A percentile compares a stretch with the other conserved stretches of the same genome.
Evolutionary conservation across 2,113 vertebrate genomes (phyloP).

Genomic region (Oncorhynchus keta): DNA sequence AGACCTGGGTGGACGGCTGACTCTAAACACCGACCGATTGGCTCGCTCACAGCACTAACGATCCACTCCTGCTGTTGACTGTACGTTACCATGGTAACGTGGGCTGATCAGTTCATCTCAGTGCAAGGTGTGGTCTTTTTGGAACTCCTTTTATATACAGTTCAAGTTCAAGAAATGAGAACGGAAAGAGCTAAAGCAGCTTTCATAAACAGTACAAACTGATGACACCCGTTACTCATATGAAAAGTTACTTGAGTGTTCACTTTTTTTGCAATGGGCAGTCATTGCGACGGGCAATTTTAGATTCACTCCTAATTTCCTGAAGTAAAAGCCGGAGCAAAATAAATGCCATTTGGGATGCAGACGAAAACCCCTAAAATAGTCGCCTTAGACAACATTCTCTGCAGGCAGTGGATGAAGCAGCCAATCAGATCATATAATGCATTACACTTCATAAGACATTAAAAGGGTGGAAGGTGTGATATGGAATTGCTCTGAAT

Average conservation of each 20-base stretch:
- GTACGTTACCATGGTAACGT: too few relatives aligned
- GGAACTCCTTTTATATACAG: background rate
- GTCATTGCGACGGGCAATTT: background rate
- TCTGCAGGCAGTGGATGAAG: background rate
- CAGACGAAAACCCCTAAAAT: slow-evolving; percentile 20
- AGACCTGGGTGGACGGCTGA: background rate
- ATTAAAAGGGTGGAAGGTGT: background rate
- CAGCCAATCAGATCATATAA: background rate
- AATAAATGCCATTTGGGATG: background rate
- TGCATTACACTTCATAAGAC: background rate
- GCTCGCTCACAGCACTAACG: too few relatives aligned
- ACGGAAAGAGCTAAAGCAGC: background rate
- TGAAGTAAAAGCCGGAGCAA: background rate
- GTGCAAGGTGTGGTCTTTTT: background rate
- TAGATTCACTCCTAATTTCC: background rate
- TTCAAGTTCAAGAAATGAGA: background rate
- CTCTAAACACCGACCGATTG: background rate
- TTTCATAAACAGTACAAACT: too few relatives aligned
- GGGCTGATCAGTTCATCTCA: background rate
- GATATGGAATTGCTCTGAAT: background rate
- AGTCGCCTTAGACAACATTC: background rate
- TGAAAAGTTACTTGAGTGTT: background rate
- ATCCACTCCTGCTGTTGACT: too few relatives aligned
- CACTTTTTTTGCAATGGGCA: background rate
- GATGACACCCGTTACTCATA: background rate